Evolutionary conservation across 2,888 invertebrate genomes (phyloP), one percentile per base, ranked within the genome.

Genomic region (Colostygia pectinataria): DNA sequence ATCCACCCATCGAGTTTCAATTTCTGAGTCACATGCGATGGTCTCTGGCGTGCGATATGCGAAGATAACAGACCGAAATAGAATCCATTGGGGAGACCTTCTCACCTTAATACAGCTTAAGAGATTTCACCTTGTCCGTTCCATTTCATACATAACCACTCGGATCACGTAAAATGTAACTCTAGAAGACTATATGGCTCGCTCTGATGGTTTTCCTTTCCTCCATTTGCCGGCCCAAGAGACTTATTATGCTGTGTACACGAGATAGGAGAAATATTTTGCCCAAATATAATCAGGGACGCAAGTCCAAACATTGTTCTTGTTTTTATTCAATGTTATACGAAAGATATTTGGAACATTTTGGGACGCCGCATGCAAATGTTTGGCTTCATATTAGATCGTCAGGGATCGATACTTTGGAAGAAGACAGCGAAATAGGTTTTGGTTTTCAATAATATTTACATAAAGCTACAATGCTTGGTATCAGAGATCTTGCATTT

Each of bases 261-360:
- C 75, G 77, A 77, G 75, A 78, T 73, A 74, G 74, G 70, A 72
- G 72, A 75, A 83, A 88, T 88, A 88, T 87, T 80, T 80, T 86
- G 85, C 79, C 71, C 89, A 89, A 90, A 90, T 86, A 89, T 90
- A 89, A 89, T 89, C 89, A 87, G 74, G 83, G 82, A 80, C 74
- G 74, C 68, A 74, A 74, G 80, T 78, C 79, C 83, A 85, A 88
- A 85, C 83, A 84, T 75, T 77, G 76, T 76, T 83, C 77, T 80
- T 79, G 78, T 82, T 86, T 86, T 83, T 82, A 74, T 83, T 75
- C 78, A 69, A 77, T 72, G 73, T 80, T 76, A 78, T 83, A 76
- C 67, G 68, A 72, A 69, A 76, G 48, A 56, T 53, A 55, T 56
- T 57, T 37, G 55, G 74, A 63, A 77, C 77, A 73, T 68, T n/a